Conservation (phyloP, 1,140 invertebrate species). For the Ridgeia piscesae region DNA sequence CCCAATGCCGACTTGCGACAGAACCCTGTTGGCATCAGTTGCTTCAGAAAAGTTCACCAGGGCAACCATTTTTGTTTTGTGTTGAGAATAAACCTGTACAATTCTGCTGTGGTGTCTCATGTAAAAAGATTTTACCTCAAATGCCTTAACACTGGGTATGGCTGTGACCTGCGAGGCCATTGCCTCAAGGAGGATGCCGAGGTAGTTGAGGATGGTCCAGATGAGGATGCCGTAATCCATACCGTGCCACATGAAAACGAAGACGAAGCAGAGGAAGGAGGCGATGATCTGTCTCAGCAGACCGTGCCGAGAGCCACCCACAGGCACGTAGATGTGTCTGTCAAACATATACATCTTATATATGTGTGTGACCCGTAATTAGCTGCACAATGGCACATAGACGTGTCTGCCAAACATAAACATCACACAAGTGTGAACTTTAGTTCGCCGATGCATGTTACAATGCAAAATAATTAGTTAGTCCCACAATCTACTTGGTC, state of each 20-base stretch:
- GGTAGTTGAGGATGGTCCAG: constrained; percentile 82
- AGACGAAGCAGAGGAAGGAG: constrained; percentile 78
- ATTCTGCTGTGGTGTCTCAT: no score
- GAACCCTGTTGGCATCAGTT: no score
- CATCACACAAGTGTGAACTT: no score
- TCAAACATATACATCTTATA: constrained; percentile 56
- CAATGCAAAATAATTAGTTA: no score
- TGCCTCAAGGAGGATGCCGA: constrained; percentile 74
- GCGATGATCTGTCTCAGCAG: constrained; percentile 67
- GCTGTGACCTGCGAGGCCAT: constrained; percentile 60
- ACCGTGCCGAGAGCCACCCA: constrained; percentile 60
- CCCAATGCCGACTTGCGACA: no score
- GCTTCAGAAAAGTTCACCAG: no score
- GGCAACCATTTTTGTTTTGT: no score
- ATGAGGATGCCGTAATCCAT: constrained; percentile 74
- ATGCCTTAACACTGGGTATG: constrained; percentile 27
- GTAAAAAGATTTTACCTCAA: no score
- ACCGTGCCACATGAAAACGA: constrained; percentile 90
- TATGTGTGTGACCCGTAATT: no score
- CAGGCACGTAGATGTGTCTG: constrained; percentile 83
- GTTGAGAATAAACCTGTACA: no score
- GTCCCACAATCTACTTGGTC: no score
- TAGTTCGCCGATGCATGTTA: no score
- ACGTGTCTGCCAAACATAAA: constrained; percentile 80
- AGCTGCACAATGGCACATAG: constrained; percentile 71